Base-by-base conservation (phyloP, 2,888 invertebrate species). In the Synanthedon andrenaeformis region DNA sequence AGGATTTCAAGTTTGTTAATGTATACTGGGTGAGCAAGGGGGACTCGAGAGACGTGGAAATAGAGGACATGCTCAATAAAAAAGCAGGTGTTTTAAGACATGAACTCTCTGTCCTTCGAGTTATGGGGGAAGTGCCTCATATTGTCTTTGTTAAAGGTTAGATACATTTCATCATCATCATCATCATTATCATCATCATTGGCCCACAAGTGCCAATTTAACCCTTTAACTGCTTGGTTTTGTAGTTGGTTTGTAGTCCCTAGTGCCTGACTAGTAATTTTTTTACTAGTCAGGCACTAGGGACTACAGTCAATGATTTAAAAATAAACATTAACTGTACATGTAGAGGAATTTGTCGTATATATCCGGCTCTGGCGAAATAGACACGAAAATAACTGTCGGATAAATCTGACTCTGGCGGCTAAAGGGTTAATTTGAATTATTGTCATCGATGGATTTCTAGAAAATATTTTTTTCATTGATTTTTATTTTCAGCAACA, bases 91-190 rank as follows among this genome's bases (percentile, higher is more conserved):
- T 80, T 6, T 67, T 96, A 42, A 83, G 93, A 19, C 93, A 94
- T 70, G 92, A 94, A 67, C 80, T 96, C 3, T 91, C 93, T 2
- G 91, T 92, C 55, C 78, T 95, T 1, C 82, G 90, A 57, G 79
- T 95, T 0, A 92, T 95, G 88, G 95, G 95, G 10, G 87, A 90
- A 59, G 91, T 95, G 42, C 95, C 95, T 5, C 89, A 88, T 56
- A 91, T 96, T 55, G 70, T 84, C 45, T 96, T 96, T 86, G 89
- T 94, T 1, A 92, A 91, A 88, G 91, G 91, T 90, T 63, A 56
- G 45, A 13, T 12, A 12, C 13, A 2, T 45, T 10, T 10, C 8
- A 23, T 23, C 5, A 17, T 17, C 17, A 35, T 10, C 35, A 35
- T 28, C 28, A 57, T 55, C 8, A 23, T 23, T 3, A 17, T 17